Evolutionary conservation across 2,113 vertebrate genomes (phyloP).

Genomic region (Nannobrachium achirus): DNA sequence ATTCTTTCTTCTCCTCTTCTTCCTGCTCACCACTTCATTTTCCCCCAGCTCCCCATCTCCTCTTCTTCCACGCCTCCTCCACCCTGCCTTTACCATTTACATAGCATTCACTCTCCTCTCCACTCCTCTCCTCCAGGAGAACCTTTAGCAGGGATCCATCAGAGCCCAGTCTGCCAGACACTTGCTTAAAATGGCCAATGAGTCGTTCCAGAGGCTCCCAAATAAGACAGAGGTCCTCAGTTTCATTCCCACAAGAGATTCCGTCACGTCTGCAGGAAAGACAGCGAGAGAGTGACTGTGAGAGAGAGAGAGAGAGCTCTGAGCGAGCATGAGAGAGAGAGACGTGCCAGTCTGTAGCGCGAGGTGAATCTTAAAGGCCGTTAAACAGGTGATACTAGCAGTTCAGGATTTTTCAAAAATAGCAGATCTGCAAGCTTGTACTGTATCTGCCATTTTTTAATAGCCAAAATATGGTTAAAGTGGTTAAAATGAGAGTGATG

Average conservation of each 20-base stretch:
- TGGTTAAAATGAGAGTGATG: no score
- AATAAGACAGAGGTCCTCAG: constrained; percentile 37
- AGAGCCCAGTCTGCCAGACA: constrained; percentile 23
- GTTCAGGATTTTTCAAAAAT: no score
- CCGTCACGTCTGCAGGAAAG: background rate
- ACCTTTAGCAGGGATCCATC: constrained; percentile 16
- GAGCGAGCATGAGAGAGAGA: background rate
- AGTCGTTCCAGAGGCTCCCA: constrained; percentile 41
- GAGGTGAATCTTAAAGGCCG: constrained; percentile 30
- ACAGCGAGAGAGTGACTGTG: background rate
- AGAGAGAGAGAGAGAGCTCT: background rate
- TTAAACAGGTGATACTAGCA: constrained; percentile 4
- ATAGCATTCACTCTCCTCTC: background rate
- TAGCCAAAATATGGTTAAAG: no score
- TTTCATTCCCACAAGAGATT: constrained; percentile 36
- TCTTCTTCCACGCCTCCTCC: constrained; percentile 27
- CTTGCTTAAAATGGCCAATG: constrained; percentile 41
- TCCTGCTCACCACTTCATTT: no score
- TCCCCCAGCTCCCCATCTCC: background rate
- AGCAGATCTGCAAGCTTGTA: no score
- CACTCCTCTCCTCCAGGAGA: constrained; percentile 1
- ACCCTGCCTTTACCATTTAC: background rate
- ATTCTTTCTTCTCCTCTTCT: no score
- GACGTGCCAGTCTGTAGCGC: constrained; percentile 1
- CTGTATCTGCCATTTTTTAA: no score